phyloP scores from a whole-genome alignment of 1,140 invertebrate species.

The Drosophila neocordata region DNA sequence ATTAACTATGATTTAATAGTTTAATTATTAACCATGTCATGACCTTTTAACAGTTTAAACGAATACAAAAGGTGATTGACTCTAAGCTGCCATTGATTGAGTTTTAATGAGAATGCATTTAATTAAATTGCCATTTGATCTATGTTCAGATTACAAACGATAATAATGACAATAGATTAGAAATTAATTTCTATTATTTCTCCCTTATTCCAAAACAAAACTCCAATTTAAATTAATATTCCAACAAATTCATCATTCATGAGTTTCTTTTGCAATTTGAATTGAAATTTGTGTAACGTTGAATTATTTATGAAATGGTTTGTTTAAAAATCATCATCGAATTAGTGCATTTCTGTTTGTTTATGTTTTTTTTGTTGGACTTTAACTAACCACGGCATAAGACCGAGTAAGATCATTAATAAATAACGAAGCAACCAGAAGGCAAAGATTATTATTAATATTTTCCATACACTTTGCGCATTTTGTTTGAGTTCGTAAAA shows the following conservation, averaged over 20 bases:
- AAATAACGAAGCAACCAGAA: constrained; percentile 38
- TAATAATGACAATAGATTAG: neutral
- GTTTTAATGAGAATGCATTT: neutral
- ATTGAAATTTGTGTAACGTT: constrained; percentile 25
- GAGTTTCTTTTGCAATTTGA: constrained; percentile 37
- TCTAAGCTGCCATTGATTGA: neutral
- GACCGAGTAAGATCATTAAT: constrained; percentile 49
- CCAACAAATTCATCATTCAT: constrained; percentile 47
- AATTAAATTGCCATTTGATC: neutral
- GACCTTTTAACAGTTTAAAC: neutral
- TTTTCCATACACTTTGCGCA: constrained; percentile 69
- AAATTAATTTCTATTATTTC: neutral
- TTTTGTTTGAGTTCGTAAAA: constrained; percentile 71
- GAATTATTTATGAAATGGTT: constrained; percentile 28
- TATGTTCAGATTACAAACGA: too few species aligned
- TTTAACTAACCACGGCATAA: constrained; percentile 50
- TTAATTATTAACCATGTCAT: constrained; percentile 43
- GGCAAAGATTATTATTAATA: constrained; percentile 66
- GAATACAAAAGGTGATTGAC: neutral
- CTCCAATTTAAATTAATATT: constrained; percentile 38
- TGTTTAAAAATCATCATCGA: neutral
- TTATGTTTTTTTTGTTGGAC: constrained; percentile 12
- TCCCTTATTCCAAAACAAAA: too few species aligned
- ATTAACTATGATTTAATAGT: constrained; percentile 49
- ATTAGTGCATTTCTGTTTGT: neutral